Percentiles rank a stretch among this genome's conserved stretches.
These are phyloP conservation scores for Crypturellus tataupa DNA, from an alignment of 2,797 vertebrate species.

Conservation along the genomic window DNA sequence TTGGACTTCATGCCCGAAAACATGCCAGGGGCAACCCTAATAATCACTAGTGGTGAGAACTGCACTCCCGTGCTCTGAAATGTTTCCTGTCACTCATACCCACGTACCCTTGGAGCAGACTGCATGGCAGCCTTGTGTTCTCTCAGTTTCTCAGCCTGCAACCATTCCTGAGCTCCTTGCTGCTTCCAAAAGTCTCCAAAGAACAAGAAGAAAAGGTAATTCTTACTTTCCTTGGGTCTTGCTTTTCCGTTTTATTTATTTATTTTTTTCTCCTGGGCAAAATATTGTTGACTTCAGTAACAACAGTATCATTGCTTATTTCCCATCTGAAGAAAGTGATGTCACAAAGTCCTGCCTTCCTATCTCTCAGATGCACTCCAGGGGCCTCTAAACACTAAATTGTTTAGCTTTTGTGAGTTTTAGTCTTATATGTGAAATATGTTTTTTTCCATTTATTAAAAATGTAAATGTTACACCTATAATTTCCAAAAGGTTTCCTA, in stretches of 20 bases:
- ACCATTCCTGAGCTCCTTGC: neutral
- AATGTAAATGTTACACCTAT: conserved; percentile 71
- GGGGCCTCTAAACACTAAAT: conserved; percentile 17
- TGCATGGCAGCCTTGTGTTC: neutral
- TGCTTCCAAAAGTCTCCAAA: neutral
- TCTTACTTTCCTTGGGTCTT: neutral
- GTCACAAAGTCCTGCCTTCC: neutral
- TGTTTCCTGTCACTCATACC: neutral
- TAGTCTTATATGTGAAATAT: conserved; percentile 69
- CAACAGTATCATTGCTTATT: neutral
- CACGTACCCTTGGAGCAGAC: neutral
- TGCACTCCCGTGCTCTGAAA: neutral
- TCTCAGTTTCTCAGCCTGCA: neutral
- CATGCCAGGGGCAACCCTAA: neutral
- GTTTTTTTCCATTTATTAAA: conserved; percentile 74
- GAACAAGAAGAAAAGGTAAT: neutral
- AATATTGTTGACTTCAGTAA: neutral
- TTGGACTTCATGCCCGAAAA: neutral
- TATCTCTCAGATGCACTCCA: neutral
- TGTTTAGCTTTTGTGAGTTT: conserved; percentile 37
- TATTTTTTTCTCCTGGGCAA: neutral
- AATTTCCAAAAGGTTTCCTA: conserved; percentile 75
- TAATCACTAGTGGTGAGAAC: neutral
- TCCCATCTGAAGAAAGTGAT: neutral
- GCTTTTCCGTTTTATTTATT: neutral